phyloP scores from a whole-genome alignment of 1,140 invertebrate species.

The Centruroides sculpturatus region DNA sequence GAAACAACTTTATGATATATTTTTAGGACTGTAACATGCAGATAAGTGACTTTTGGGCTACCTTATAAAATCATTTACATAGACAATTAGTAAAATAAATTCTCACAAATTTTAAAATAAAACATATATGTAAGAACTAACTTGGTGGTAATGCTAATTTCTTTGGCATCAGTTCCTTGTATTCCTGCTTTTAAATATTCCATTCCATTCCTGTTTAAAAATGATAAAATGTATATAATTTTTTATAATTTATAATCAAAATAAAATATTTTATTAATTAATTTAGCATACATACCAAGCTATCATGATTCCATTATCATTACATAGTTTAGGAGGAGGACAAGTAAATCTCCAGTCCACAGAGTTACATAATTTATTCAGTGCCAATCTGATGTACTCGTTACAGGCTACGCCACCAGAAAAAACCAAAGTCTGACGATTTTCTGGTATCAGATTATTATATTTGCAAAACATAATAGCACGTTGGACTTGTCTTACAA shows the following conservation, averaged over 20 bases:
- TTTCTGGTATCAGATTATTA: not conserved
- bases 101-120: no score
- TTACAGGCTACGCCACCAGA: slow-evolving; percentile 97
- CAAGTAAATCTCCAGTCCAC: slow-evolving; percentile 45
- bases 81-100: no score
- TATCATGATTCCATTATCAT: slow-evolving; percentile 98
- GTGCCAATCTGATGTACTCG: slow-evolving; percentile 51
- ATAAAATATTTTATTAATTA: not conserved
- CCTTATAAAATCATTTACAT: no score
- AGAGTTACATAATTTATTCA: slow-evolving; percentile 51
- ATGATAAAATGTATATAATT: not conserved
- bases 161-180: not conserved
- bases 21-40: no score
- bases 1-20: no score
- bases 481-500: slow-evolving; percentile 63
- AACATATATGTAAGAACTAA: not conserved
- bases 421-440: slow-evolving; percentile 41
- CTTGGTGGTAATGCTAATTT: not conserved
- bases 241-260: not conserved
- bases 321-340: slow-evolving; percentile 76
- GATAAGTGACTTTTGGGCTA: no score
- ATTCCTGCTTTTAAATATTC: slow-evolving; percentile 41
- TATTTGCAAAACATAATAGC: slow-evolving; percentile 47
- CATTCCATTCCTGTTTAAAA: slow-evolving; percentile 51
- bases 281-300: slow-evolving; percentile 51